Conservation (phyloP, 2,113 vertebrate genomes). For the Pelecanus crispus region DNA sequence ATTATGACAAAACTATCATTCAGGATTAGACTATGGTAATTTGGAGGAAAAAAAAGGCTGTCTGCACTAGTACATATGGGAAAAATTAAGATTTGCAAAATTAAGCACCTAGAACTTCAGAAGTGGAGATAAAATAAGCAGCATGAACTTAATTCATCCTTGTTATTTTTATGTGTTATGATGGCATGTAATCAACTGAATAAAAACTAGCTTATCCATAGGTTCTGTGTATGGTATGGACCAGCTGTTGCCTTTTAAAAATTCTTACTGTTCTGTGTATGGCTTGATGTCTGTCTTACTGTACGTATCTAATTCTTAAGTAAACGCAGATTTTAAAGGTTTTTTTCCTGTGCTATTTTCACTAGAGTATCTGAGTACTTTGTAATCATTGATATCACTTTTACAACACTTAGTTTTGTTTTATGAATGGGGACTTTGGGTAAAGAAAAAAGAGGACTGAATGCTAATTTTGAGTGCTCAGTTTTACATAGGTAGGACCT, state of each 20-base stretch:
- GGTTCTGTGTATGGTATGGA: neutral
- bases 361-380: neutral
- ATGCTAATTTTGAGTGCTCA: neutral
- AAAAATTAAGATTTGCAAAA: neutral
- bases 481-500: neutral
- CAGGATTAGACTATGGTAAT: conserved; percentile 48
- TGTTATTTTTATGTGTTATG: neutral
- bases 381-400: neutral
- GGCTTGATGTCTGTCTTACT: neutral
- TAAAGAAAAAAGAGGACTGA: neutral
- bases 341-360: neutral
- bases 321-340: neutral
- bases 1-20: conserved; percentile 58
- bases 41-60: conserved; percentile 1
- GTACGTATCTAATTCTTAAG: neutral
- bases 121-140: neutral
- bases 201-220: neutral
- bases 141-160: neutral
- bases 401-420: neutral
- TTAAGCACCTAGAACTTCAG: neutral
- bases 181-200: neutral
- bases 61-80: neutral
- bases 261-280: neutral
- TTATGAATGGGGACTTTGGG: neutral
- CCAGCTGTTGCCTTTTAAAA: neutral